phyloP scores from a whole-genome alignment of 2,113 vertebrate species.

The Chlorodrepanis virens region DNA sequence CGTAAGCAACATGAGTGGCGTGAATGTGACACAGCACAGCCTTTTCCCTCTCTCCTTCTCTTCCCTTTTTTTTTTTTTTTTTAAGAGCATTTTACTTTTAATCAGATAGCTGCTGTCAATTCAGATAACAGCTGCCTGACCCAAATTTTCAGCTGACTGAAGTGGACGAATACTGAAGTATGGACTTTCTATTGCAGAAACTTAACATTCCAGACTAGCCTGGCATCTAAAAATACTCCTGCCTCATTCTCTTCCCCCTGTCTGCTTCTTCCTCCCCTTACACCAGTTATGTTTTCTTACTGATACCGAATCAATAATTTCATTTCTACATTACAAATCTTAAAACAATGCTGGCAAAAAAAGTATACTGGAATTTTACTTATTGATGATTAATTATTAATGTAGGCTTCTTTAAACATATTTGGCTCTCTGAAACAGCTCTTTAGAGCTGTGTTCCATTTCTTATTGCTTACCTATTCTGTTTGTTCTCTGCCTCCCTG shows the following conservation, averaged over 20 bases:
- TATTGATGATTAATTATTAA: slow-evolving; percentile 80
- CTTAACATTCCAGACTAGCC: slow-evolving; percentile 50
- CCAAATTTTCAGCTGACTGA: slow-evolving; percentile 66
- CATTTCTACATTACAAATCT: slow-evolving; percentile 75
- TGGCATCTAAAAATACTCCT: slow-evolving; percentile 23
- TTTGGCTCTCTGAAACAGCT: slow-evolving; percentile 87
- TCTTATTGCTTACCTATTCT: slow-evolving; percentile 86
- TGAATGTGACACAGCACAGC: slow-evolving; percentile 72
- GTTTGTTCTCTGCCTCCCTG: slow-evolving; percentile 87
- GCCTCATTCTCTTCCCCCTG: not conserved
- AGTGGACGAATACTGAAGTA: slow-evolving; percentile 63
- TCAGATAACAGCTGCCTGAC: slow-evolving; percentile 64
- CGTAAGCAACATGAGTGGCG: slow-evolving; percentile 47
- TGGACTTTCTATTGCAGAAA: slow-evolving; percentile 50
- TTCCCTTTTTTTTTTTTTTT: not conserved
- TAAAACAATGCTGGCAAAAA: slow-evolving; percentile 72
- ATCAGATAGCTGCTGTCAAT: slow-evolving; percentile 70
- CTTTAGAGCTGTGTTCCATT: slow-evolving; percentile 82
- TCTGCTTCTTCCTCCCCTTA: not conserved
- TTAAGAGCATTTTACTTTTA: slow-evolving; percentile 70
- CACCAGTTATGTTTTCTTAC: slow-evolving; percentile 31
- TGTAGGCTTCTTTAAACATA: slow-evolving; percentile 84
- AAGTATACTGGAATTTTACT: slow-evolving; percentile 78
- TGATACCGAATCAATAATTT: slow-evolving; percentile 71
- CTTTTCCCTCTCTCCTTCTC: not conserved